Evolutionary conservation across 30 jellyfish, hydroid and myxozoan species (phyloP), one percentile per base, ranked within the genome.

Genomic region (Catostylus mosaicus): DNA sequence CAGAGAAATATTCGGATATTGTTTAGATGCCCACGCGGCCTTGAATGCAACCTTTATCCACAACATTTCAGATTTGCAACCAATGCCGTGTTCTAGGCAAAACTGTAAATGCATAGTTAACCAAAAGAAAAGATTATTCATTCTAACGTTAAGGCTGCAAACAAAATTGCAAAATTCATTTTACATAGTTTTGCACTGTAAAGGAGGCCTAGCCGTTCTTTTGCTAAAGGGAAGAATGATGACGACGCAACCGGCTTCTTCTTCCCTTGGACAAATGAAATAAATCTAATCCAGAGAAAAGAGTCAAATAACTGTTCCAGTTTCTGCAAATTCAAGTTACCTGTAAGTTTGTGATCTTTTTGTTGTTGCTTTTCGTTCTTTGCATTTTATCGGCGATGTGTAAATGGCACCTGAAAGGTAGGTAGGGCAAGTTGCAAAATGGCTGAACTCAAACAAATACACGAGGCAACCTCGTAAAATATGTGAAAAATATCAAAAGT

Each of bases 341-440:
- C 99, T 61, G 69, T 94, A 94, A 33, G 97, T 88, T 36, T 87
- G 99, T 30, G 97, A 85, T 80, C 99, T 70, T 88, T 93, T 35
- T 24, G 71, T 83, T 30, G 95, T 84, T 64, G 82, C 83, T 71
- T 94, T 94, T 71, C 99, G 77, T 47, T 94, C 99, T 51, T 88
- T 94, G 73, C 82, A 78, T 78, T 67, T 84, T 40, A 80, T 83
- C 78, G 93, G 88, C 37, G 96, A 45, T 32, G 88, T 30, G 69
- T 68, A 73, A 71, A 76, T 61, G 57, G 65, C 50, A 43, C 88
- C 87, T 76, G 77, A 46, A 67, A 63, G 74, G 57, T 70, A 67
- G 71, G 88, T 35, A 50, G 75, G 85, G 63, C 63, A 74, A 31
- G 59, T 11, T 51, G 43, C 52, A 46, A 59, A 74, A 30, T 74